Evolutionary conservation across 2,888 invertebrate genomes (phyloP).

Genomic region (Caenorhabditis becei): DNA sequence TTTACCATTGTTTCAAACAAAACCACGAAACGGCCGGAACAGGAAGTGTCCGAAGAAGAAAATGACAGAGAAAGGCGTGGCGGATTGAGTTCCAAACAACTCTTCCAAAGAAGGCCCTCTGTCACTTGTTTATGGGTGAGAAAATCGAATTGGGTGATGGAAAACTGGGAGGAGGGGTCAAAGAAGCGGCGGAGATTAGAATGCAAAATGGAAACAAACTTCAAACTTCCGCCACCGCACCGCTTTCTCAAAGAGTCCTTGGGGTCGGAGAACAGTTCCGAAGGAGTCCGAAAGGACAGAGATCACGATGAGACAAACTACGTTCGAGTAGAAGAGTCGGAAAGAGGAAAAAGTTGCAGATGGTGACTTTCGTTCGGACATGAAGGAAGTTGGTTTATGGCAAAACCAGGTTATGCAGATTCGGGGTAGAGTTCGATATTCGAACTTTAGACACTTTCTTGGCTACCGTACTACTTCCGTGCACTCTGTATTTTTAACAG

Average conservation of each 20-base stretch:
- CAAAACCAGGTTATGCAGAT: too few relatives aligned
- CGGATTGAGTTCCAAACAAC: conserved; percentile 14
- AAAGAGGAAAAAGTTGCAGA: neutral
- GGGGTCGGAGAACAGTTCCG: conserved; percentile 29
- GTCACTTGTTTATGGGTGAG: conserved; percentile 49
- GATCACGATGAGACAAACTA: neutral
- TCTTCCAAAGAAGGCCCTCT: conserved; percentile 2
- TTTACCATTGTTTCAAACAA: conserved; percentile 7
- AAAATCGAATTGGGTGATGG: conserved; percentile 37
- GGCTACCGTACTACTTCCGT: too few relatives aligned
- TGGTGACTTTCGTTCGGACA: too few relatives aligned
- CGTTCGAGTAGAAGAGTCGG: neutral
- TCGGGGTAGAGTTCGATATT: too few relatives aligned
- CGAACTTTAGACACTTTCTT: too few relatives aligned
- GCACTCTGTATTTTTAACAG: too few relatives aligned
- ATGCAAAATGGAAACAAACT: conserved; percentile 48
- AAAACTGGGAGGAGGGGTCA: conserved; percentile 8
- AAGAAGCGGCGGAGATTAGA: conserved; percentile 11
- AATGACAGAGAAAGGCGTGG: conserved; percentile 4
- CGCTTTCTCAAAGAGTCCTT: neutral
- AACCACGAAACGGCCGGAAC: conserved; percentile 11
- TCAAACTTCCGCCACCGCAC: neutral
- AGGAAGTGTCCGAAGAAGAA: neutral
- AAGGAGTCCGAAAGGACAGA: neutral
- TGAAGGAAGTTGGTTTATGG: too few relatives aligned